Conservation (phyloP, 92 coral and sea anemone species). For the Scolanthus callimorphus region DNA sequence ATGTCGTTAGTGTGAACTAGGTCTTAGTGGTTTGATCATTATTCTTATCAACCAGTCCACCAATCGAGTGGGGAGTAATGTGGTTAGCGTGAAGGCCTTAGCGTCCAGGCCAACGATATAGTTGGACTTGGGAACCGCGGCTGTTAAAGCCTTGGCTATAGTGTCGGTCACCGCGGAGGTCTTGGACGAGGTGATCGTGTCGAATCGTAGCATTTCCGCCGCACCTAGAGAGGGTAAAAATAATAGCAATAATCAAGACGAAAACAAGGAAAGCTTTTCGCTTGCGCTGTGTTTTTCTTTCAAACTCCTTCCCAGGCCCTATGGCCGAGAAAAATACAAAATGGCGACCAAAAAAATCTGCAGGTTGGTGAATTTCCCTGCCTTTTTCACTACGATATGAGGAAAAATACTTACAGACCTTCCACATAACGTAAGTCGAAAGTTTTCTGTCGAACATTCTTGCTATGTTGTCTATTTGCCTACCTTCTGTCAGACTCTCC, state of each 20-base stretch:
- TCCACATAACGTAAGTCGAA: too few relatives aligned
- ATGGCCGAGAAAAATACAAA: too few relatives aligned
- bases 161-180: slow-evolving; percentile 4
- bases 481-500: neutral
- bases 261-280: too few relatives aligned
- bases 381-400: too few relatives aligned
- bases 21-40: slow-evolving; percentile 5
- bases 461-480: too few relatives aligned
- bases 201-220: slow-evolving; percentile 20
- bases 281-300: too few relatives aligned
- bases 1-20: neutral
- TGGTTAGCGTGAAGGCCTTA: neutral
- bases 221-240: slow-evolving; percentile 12
- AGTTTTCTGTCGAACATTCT: too few relatives aligned
- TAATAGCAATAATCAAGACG: too few relatives aligned
- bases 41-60: slow-evolving; percentile 11
- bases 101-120: slow-evolving; percentile 18
- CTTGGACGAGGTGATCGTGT: slow-evolving; percentile 2
- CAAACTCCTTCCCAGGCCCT: too few relatives aligned
- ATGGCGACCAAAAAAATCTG: too few relatives aligned
- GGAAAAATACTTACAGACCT: too few relatives aligned
- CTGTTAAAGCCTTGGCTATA: slow-evolving; percentile 8
- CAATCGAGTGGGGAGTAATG: slow-evolving; percentile 1
- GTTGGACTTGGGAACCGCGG: slow-evolving; percentile 1
- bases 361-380: too few relatives aligned